Percentiles rank a stretch among this genome's conserved stretches.
Evolutionary conservation across 2,797 vertebrate species (phyloP).

Genomic region (Peromyscus nudipes): DNA sequence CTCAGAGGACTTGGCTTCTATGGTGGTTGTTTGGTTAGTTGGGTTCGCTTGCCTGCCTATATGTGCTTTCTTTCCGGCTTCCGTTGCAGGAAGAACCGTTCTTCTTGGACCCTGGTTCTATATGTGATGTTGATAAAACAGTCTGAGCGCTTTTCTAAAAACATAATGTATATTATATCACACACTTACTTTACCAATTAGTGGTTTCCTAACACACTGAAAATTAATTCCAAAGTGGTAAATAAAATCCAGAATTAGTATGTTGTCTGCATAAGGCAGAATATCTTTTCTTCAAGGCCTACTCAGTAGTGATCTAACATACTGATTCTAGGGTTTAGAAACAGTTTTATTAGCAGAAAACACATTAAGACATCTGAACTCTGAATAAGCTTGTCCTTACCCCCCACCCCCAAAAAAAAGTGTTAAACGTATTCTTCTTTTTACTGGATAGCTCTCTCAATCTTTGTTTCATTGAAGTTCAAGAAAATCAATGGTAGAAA

Average conservation of each 20-base stretch:
- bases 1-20: background rate
- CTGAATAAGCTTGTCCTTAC: slow-evolving; percentile 14
- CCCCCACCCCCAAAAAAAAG: too few relatives aligned
- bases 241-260: background rate
- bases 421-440: background rate
- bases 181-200: background rate
- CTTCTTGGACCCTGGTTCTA: background rate
- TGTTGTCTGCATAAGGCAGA: background rate
- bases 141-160: background rate
- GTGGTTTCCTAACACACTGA: background rate
- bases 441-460: background rate
- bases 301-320: background rate
- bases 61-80: background rate
- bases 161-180: background rate
- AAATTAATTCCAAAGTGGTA: background rate
- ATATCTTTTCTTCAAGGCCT: background rate
- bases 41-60: background rate
- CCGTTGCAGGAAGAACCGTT: background rate
- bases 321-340: background rate
- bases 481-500: slow-evolving; percentile 23
- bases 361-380: slow-evolving; percentile 29
- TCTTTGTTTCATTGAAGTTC: slow-evolving; percentile 7
- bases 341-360: background rate
- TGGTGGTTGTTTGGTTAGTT: background rate
- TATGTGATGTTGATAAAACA: background rate